phyloP scores from a whole-genome alignment of 2,113 vertebrate species.

The Neolamprologus hecqui region DNA sequence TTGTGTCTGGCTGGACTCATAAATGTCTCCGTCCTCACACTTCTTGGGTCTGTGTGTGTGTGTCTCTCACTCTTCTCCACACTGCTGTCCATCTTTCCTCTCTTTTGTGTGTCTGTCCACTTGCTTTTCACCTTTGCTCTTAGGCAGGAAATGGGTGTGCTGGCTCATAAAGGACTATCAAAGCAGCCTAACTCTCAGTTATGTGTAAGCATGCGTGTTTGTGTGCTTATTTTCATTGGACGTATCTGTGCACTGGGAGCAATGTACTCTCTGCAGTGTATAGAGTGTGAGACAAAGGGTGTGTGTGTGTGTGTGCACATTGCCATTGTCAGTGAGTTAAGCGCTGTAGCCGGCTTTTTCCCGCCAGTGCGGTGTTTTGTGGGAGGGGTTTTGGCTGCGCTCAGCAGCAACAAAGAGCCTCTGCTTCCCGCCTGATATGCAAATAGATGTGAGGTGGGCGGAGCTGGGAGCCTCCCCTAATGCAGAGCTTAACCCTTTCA shows the following conservation, averaged over 20 bases:
- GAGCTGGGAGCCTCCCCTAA: background rate
- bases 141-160: constrained; percentile 21
- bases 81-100: background rate
- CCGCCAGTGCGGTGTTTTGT: constrained; percentile 62
- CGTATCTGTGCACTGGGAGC: background rate
- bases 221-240: background rate
- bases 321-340: constrained; percentile 39
- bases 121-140: constrained; percentile 20
- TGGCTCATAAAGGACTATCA: background rate
- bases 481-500: constrained; percentile 55
- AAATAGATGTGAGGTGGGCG: constrained; percentile 28
- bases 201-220: background rate
- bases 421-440: constrained; percentile 68
- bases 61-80: background rate
- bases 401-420: constrained; percentile 56
- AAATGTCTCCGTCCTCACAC: background rate
- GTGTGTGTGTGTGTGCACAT: background rate
- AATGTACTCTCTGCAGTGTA: constrained; percentile 10
- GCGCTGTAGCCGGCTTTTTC: constrained; percentile 51
- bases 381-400: constrained; percentile 35
- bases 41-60: background rate
- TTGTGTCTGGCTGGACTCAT: constrained; percentile 7
- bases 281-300: constrained; percentile 22
- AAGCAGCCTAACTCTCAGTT: background rate
- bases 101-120: background rate